Conservation (phyloP, 2,888 invertebrate species). For the Acanthosepion lycidas region DNA sequence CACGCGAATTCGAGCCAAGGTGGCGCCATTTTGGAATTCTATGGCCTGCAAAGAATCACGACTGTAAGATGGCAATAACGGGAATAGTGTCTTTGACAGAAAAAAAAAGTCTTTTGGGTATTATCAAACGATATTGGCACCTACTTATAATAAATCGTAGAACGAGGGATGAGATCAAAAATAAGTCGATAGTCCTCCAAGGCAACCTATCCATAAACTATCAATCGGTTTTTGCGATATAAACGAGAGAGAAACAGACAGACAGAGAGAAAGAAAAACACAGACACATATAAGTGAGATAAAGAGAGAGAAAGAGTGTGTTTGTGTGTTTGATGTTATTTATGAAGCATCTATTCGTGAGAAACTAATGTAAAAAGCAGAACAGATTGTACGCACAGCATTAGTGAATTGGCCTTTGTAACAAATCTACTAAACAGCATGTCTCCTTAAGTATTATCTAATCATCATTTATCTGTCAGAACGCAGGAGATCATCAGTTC, state of each 20-base stretch:
- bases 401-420: no score
- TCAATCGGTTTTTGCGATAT: background rate
- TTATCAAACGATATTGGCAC: background rate
- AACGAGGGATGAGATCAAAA: background rate
- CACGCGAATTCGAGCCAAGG: background rate
- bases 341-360: no score
- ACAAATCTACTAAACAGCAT: no score
- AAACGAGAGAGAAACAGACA: background rate
- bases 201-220: background rate
- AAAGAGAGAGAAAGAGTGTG: background rate
- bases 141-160: background rate
- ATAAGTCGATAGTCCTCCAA: background rate
- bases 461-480: no score
- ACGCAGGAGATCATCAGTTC: no score
- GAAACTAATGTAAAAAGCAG: no score
- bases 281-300: background rate
- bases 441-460: no score
- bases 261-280: background rate
- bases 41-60: background rate
- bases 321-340: no score
- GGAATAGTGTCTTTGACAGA: background rate
- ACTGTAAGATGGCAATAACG: background rate
- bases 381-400: no score
- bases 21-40: background rate
- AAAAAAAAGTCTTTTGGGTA: background rate